Evolutionary conservation across 2,113 vertebrate species (phyloP), one percentile per base, ranked within the genome.

Genomic region (Perca fluviatilis): DNA sequence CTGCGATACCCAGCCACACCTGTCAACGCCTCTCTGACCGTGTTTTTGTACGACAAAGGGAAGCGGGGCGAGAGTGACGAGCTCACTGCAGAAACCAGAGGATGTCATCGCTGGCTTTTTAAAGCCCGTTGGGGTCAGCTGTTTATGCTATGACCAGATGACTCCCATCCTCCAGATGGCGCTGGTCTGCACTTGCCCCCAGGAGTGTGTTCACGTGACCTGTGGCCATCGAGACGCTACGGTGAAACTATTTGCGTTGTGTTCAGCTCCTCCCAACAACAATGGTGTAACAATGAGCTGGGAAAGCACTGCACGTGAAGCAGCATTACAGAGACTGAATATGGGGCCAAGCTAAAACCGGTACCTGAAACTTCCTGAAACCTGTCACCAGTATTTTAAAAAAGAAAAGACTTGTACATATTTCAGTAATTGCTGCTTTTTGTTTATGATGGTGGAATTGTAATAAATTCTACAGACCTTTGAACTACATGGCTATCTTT

Each of bases 381-480:
- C 82, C 74, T 62, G 80, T 89, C 79, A 56, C 76, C 85, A 93
- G 89, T 91, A 85, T 95, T 94, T 95, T 94, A 91, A 92, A 14
- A 36, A 61, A 87, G 72, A 30, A 30, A 61, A 75, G 85, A 94
- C 86, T 87, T 96, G 95, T 96, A 96, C 89, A 96, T 96, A 95
- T 93, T 93, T 94, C 91, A 94, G 92, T 93, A 95, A 90, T 90
- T 94, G 94, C 92, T 92, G 90, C 88, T 93, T 93, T 95, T 96
- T 94, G 92, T 94, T 93, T 92, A 95, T 93, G 91, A 94, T 90
- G n/a, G 86, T 95, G 90, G 95, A 94, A 95, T 96, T 94, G 82
- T 84, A 96, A 95, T 96, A 96, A 95, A 96, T 96, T 96, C 95
- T 95, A 86, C 92, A 87, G 74, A 91, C 82, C 82, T 95, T 94